phyloP scores from a whole-genome alignment of 30 jellyfish, hydroid and myxozoan species.

The Pseudorhiza aurosa region DNA sequence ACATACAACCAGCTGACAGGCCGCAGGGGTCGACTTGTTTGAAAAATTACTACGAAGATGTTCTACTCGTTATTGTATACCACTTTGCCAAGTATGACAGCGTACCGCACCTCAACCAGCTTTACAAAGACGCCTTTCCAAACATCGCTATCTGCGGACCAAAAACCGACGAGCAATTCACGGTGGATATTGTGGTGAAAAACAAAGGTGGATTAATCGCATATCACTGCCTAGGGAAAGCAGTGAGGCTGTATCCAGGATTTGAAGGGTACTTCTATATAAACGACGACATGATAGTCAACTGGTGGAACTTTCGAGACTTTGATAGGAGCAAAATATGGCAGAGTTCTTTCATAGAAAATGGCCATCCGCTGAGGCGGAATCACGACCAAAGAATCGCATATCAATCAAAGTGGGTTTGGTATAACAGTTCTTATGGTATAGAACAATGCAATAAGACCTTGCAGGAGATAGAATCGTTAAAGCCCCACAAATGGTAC shows the following conservation, averaged over 20 bases:
- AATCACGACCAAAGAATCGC: background rate
- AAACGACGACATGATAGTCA: conserved; percentile 86
- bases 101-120: conserved; percentile 54
- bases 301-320: conserved; percentile 86
- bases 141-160: conserved; percentile 85
- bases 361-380: conserved; percentile 60
- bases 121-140: conserved; percentile 75
- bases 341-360: conserved; percentile 79
- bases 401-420: conserved; percentile 67
- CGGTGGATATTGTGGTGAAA: conserved; percentile 44
- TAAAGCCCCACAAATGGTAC: conserved; percentile 33
- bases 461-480: conserved; percentile 10
- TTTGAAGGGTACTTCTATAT: conserved; percentile 77
- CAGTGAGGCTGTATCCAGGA: conserved; percentile 66
- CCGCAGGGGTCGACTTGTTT: conserved; percentile 22
- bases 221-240: conserved; percentile 76
- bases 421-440: conserved; percentile 73
- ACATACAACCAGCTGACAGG: background rate
- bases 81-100: conserved; percentile 71
- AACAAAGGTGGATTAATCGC: conserved; percentile 64
- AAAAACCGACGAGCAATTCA: conserved; percentile 22
- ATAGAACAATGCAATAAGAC: conserved; percentile 52
- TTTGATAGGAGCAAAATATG: conserved; percentile 67
- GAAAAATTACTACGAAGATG: conserved; percentile 56
- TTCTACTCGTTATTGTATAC: conserved; percentile 68